Percentiles rank a stretch among this genome's conserved stretches.
Conservation (phyloP, 2,888 invertebrate genomes). For the Dasysyrphus albostriatus region DNA sequence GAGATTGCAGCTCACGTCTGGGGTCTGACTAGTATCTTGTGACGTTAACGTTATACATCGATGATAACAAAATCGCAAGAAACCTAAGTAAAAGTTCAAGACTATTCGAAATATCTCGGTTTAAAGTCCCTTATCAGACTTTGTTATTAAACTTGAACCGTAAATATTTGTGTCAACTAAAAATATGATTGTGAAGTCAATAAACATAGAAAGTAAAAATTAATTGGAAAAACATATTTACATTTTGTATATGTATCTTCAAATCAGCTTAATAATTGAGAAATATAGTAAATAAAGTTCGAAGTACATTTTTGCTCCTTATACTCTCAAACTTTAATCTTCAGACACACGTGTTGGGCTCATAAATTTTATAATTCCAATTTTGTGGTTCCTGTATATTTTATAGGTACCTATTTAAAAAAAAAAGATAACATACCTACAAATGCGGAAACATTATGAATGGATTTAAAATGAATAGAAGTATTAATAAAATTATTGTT, state of each 20-base stretch:
- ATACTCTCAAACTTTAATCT: conserved; percentile 19
- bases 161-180: conserved; percentile 41
- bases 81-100: conserved; percentile 11
- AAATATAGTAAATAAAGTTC: conserved; percentile 22
- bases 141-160: conserved; percentile 37
- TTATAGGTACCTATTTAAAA: not conserved
- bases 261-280: not conserved
- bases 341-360: conserved; percentile 5
- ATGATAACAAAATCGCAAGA: conserved; percentile 18
- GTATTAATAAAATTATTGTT: not conserved
- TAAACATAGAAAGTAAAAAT: conserved; percentile 18
- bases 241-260: not conserved
- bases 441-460: conserved; percentile 5
- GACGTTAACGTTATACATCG: conserved; percentile 8
- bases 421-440: conserved; percentile 1
- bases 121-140: conserved; percentile 21
- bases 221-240: not conserved
- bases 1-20: not conserved
- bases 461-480: not conserved
- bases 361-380: conserved; percentile 1
- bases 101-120: conserved; percentile 5
- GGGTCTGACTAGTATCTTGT: not conserved
- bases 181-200: conserved; percentile 30
- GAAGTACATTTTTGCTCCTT: conserved; percentile 4
- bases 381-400: conserved; percentile 10